Evolutionary conservation across 2,888 invertebrate species (phyloP).

Genomic region (Allygus modestus): DNA sequence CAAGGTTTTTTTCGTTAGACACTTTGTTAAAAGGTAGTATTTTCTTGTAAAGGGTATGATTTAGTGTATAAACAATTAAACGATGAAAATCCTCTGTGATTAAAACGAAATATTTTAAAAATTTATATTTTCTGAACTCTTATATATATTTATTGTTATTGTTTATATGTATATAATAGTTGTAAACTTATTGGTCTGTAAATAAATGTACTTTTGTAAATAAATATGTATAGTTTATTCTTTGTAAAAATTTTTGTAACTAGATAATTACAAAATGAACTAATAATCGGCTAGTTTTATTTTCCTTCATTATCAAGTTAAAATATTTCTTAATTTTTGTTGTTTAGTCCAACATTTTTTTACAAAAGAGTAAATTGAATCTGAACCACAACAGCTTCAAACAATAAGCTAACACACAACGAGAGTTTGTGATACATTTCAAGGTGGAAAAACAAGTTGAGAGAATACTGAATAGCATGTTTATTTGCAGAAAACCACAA

Average conservation of each 20-base stretch:
- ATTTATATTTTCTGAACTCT: neutral
- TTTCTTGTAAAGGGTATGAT: too few species aligned
- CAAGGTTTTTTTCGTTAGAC: too few species aligned
- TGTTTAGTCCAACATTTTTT: neutral
- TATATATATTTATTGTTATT: slow-evolving; percentile 31
- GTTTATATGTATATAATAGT: slow-evolving; percentile 34
- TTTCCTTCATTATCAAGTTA: too few species aligned
- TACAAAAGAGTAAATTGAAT: too few species aligned
- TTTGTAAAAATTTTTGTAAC: neutral
- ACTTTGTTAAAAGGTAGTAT: too few species aligned
- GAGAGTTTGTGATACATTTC: too few species aligned
- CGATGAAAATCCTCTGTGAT: too few species aligned
- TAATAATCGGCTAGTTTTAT: too few species aligned
- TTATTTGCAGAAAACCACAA: slow-evolving; percentile 59
- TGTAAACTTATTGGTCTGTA: neutral
- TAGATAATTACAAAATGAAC: neutral
- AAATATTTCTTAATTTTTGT: neutral
- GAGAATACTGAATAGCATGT: slow-evolving; percentile 46
- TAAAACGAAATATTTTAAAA: neutral
- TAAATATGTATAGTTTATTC: slow-evolving; percentile 8
- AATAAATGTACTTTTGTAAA: slow-evolving; percentile 32
- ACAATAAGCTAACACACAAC: too few species aligned
- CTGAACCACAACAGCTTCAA: too few species aligned
- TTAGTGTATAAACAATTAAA: too few species aligned
- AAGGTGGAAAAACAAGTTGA: neutral